phyloP scores from a whole-genome alignment of 1,140 invertebrate species.

The Bombus sibiricus region DNA sequence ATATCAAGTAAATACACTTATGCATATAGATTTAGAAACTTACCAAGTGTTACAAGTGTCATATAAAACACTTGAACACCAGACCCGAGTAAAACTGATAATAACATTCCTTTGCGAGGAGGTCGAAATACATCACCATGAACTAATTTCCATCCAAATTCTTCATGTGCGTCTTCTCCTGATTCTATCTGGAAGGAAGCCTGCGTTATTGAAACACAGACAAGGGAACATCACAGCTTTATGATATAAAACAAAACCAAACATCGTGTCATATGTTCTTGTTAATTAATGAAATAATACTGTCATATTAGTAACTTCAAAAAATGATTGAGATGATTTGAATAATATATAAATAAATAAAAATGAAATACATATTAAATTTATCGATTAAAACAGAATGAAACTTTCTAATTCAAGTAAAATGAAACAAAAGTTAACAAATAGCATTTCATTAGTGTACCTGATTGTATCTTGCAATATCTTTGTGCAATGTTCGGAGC shows the following conservation, averaged over 20 bases:
- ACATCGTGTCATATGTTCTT: conserved; percentile 30
- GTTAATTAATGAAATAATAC: conserved; percentile 45
- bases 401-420: background rate
- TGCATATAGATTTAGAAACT: background rate
- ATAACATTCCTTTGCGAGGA: conserved; percentile 97
- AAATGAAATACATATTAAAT: background rate
- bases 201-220: conserved; percentile 79
- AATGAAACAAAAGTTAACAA: background rate
- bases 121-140: conserved; percentile 98
- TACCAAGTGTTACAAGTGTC: conserved; percentile 87
- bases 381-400: background rate
- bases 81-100: conserved; percentile 97
- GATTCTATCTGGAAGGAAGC: conserved; percentile 90
- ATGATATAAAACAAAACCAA: conserved; percentile 55
- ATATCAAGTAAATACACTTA: background rate
- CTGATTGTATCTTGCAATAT: conserved; percentile 99
- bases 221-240: conserved; percentile 67
- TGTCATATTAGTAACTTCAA: conserved; percentile 4
- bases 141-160: conserved; percentile 99
- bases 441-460: conserved; percentile 75
- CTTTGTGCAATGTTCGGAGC: conserved; percentile 97
- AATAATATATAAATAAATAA: background rate
- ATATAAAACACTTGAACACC: conserved; percentile 93
- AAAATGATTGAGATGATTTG: background rate
- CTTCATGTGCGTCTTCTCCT: conserved; percentile 98